phyloP scores from a whole-genome alignment of 2,888 invertebrate species.

The Coremacera marginata region DNA sequence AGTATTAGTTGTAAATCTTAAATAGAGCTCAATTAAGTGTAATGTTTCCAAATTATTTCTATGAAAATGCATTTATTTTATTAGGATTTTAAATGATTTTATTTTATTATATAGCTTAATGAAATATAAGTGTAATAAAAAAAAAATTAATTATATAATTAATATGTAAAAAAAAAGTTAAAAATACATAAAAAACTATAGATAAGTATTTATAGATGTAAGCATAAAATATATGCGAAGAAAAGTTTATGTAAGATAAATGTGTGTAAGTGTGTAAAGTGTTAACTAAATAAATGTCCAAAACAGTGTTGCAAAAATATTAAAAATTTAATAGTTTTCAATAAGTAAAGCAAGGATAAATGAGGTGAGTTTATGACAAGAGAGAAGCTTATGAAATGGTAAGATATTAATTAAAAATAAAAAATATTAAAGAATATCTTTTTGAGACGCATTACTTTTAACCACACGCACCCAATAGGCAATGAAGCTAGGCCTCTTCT shows the following conservation, averaged over 20 bases:
- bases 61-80: background rate
- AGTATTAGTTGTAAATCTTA: too few species aligned
- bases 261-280: background rate
- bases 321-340: background rate
- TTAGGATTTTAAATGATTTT: background rate
- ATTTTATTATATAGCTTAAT: background rate
- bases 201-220: too few species aligned
- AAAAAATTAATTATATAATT: background rate
- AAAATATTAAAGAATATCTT: too few species aligned
- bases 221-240: background rate
- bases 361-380: too few species aligned
- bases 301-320: background rate
- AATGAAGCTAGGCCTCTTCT: too few species aligned
- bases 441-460: too few species aligned
- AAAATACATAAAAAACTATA: background rate
- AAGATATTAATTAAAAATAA: too few species aligned
- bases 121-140: background rate
- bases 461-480: too few species aligned
- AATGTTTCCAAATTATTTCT: background rate
- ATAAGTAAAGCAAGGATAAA: too few species aligned
- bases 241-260: background rate
- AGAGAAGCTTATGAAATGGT: too few species aligned
- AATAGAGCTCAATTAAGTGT: too few species aligned
- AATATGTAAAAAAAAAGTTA: constrained; percentile 31
- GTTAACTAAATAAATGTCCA: background rate